Conservation (phyloP, 1,140 invertebrate species). For the Liolophura sinensis region DNA sequence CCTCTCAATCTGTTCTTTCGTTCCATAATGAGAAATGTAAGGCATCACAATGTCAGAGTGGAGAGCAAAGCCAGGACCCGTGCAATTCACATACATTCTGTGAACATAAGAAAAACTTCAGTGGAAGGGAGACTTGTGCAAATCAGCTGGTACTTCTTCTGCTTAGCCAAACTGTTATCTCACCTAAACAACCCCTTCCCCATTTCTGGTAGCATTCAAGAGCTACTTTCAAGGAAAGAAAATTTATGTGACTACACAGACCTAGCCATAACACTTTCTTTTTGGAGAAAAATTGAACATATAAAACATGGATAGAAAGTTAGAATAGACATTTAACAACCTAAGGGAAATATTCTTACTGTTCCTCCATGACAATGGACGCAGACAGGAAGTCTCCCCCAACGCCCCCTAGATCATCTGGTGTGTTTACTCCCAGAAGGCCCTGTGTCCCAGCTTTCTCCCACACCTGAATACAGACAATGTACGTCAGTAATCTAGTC, state of each 20-base stretch:
- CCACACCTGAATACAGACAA: slow-evolving; percentile 50
- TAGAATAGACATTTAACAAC: not conserved
- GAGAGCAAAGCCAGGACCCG: slow-evolving; percentile 59
- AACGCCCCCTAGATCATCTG: slow-evolving; percentile 57
- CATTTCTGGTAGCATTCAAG: too few species aligned
- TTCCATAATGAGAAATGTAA: slow-evolving; percentile 61
- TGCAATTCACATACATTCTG: slow-evolving; percentile 58
- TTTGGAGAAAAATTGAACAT: too few species aligned
- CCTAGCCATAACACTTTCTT: too few species aligned
- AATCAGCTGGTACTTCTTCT: not conserved
- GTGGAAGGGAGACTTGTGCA: not conserved
- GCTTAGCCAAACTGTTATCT: too few species aligned
- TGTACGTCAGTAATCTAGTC: not conserved
- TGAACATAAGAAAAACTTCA: slow-evolving; percentile 13
- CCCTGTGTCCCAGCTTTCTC: slow-evolving; percentile 58
- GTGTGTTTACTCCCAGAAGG: slow-evolving; percentile 59
- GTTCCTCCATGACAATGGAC: slow-evolving; percentile 60
- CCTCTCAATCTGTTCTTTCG: slow-evolving; percentile 59
- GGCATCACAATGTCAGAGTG: slow-evolving; percentile 64
- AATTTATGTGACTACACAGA: too few species aligned
- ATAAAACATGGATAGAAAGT: too few species aligned
- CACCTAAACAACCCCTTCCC: too few species aligned
- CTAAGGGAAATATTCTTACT: slow-evolving; percentile 44
- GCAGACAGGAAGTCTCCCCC: slow-evolving; percentile 60
- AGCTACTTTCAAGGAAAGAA: too few species aligned